These are phyloP conservation scores for Gobiocypris rarus DNA, from an alignment of 2,113 vertebrate species.

Conservation along the genomic window DNA sequence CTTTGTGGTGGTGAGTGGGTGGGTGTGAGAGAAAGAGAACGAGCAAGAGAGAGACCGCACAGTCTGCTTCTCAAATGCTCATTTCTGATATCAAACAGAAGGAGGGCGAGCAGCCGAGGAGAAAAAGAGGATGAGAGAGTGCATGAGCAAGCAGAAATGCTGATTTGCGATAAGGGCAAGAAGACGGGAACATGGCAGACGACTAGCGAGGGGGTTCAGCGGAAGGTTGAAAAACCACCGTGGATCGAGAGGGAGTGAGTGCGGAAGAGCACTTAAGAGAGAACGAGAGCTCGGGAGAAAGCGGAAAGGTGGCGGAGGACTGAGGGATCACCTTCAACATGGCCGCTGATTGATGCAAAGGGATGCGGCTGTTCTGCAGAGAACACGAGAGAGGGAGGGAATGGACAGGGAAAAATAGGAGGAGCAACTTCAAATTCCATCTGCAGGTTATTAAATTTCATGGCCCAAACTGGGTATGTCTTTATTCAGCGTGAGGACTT, in stretches of 20 bases:
- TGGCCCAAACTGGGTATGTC: background rate
- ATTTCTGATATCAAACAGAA: constrained; percentile 68
- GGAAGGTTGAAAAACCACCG: background rate
- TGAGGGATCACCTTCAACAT: constrained; percentile 83
- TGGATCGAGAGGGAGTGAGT: constrained; percentile 64
- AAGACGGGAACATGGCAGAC: background rate
- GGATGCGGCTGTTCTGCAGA: constrained; percentile 88
- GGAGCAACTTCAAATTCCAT: constrained; percentile 19
- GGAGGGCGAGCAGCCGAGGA: constrained; percentile 39
- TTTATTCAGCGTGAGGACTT: background rate
- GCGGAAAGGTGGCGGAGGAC: constrained; percentile 7
- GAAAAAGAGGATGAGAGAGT: background rate
- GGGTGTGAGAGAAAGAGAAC: background rate
- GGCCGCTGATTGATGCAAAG: constrained; percentile 89
- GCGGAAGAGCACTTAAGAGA: constrained; percentile 48
- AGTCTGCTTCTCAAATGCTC: constrained; percentile 59
- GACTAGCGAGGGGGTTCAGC: background rate
- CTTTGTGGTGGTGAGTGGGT: background rate
- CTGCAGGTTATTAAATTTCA: constrained; percentile 30
- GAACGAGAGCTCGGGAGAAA: constrained; percentile 48
- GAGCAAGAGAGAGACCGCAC: constrained; percentile 48
- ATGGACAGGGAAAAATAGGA: background rate
- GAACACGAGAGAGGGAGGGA: constrained; percentile 33
- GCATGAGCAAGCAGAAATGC: constrained; percentile 21
- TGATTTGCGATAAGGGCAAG: background rate